Percentiles rank a stretch among this genome's conserved stretches.
phyloP scores from a whole-genome alignment of 2,113 vertebrate genomes.

The Pantherophis guttatus region DNA sequence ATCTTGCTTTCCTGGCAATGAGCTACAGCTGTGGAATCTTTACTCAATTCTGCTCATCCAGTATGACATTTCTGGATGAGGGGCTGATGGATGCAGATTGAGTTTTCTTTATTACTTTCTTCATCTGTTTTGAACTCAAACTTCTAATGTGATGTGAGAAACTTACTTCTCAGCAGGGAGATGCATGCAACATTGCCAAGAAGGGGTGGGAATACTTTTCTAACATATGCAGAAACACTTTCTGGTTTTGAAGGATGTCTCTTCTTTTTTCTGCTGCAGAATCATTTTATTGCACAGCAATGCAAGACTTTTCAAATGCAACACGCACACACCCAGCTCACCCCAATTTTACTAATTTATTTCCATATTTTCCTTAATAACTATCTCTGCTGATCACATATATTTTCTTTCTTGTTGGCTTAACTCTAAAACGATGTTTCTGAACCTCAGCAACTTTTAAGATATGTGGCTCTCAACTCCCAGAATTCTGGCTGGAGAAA shows the following conservation, averaged over 20 bases:
- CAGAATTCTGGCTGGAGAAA: neutral
- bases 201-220: neutral
- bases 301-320: neutral
- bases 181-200: neutral
- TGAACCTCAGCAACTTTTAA: neutral
- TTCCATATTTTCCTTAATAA: neutral
- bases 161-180: neutral
- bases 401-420: neutral
- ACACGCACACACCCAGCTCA: neutral
- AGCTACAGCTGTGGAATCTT: neutral
- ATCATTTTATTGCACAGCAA: neutral
- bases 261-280: neutral
- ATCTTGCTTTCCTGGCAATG: neutral
- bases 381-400: neutral
- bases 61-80: neutral
- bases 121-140: neutral
- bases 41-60: neutral
- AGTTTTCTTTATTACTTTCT: neutral
- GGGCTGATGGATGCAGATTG: neutral
- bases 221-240: neutral
- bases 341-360: neutral
- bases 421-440: neutral
- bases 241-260: neutral
- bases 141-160: constrained; percentile 1
- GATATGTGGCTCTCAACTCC: neutral